phyloP scores from a whole-genome alignment of 2,888 invertebrate genomes.

The Mythimna albipuncta region DNA sequence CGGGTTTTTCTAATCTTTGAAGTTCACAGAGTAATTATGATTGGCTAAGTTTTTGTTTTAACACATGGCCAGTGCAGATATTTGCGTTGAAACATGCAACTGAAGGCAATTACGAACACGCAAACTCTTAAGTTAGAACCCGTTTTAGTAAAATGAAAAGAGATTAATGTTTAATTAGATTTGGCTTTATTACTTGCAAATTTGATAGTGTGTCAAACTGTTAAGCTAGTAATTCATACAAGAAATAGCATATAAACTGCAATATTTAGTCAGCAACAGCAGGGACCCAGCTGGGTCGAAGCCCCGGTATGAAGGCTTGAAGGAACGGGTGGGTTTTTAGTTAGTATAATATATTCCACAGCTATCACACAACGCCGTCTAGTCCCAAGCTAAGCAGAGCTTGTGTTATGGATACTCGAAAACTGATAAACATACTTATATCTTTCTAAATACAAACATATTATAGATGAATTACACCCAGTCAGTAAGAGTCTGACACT shows the following conservation, averaged over 20 bases:
- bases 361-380: too few relatives aligned
- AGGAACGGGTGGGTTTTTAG: too few relatives aligned
- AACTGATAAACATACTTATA: too few relatives aligned
- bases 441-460: too few relatives aligned
- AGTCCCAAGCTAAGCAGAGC: too few relatives aligned
- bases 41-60: constrained; percentile 46
- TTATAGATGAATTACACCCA: too few relatives aligned
- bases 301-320: too few relatives aligned
- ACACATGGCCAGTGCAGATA: constrained; percentile 38
- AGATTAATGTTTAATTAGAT: constrained; percentile 38
- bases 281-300: too few relatives aligned
- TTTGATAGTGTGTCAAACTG: constrained; percentile 9
- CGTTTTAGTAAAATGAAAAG: constrained; percentile 35
- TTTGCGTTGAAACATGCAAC: constrained; percentile 46
- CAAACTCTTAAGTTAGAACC: constrained; percentile 30
- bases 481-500: too few relatives aligned
- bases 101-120: constrained; percentile 45
- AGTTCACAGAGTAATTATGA: constrained; percentile 57
- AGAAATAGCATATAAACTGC: background rate
- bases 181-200: constrained; percentile 10
- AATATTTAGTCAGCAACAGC: too few relatives aligned
- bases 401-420: too few relatives aligned
- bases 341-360: too few relatives aligned
- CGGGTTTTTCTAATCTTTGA: constrained; percentile 53
- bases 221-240: constrained; percentile 5